These are phyloP conservation scores for Zosterops borbonicus DNA, from an alignment of 2,113 vertebrate species.

Conservation along the genomic window DNA sequence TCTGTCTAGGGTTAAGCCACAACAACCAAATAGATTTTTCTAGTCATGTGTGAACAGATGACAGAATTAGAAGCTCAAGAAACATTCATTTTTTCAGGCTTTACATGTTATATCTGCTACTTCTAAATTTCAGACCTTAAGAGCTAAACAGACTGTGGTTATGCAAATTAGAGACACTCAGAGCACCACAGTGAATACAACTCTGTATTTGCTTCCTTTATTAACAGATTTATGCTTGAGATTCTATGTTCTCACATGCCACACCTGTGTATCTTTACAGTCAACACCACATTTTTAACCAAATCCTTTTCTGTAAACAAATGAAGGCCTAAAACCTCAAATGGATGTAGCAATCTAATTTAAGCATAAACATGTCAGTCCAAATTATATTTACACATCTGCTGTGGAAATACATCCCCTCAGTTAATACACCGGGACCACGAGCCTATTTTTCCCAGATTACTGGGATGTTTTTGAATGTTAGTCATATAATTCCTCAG, in stretches of 20 bases:
- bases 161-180: neutral
- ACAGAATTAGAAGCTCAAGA: neutral
- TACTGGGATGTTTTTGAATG: neutral
- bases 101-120: neutral
- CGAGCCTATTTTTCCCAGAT: neutral
- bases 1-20: neutral
- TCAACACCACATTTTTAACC: neutral
- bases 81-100: neutral
- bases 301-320: neutral
- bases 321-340: neutral
- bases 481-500: neutral
- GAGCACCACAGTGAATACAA: neutral
- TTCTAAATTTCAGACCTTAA: neutral
- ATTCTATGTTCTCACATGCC: neutral
- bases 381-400: neutral
- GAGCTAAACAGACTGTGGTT: neutral
- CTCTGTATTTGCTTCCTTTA: neutral
- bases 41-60: neutral
- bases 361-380: neutral
- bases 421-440: neutral
- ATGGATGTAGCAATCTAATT: neutral
- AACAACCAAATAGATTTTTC: neutral
- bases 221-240: neutral
- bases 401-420: neutral
- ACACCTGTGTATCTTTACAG: neutral